Percentiles rank a stretch among this genome's conserved stretches.
These are phyloP conservation scores for Acrocephalus scirpaceus DNA, from an alignment of 2,797 vertebrate genomes.

Conservation along the genomic window DNA sequence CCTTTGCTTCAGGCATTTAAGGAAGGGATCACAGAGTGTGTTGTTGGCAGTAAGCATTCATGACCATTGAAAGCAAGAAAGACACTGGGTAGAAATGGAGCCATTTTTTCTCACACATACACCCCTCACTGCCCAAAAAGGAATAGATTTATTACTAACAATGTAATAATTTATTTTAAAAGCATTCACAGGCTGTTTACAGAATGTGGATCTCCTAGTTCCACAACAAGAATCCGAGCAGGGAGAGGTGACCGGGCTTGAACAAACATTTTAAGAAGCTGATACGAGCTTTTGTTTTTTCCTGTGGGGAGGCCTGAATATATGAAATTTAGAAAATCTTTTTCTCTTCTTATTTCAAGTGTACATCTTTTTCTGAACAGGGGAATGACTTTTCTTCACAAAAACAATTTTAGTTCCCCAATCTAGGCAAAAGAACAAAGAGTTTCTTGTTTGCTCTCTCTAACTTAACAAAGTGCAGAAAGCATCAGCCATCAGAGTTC, in stretches of 20 bases:
- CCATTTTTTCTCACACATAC: neutral
- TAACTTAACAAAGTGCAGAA: neutral
- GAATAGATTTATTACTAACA: neutral
- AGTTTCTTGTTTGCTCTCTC: neutral
- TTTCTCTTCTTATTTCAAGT: neutral
- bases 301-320: neutral
- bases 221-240: neutral
- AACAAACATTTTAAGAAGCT: neutral
- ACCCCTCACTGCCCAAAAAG: rapidly evolving
- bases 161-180: neutral
- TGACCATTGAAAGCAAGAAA: neutral
- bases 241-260: neutral
- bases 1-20: neutral
- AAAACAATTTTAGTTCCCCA: neutral
- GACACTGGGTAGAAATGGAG: neutral
- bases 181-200: neutral
- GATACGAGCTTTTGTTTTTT: neutral
- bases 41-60: neutral
- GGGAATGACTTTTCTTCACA: neutral
- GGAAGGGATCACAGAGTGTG: neutral
- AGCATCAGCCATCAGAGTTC: neutral
- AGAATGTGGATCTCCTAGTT: neutral
- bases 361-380: neutral
- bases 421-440: neutral
- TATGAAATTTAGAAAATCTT: neutral